Evolutionary conservation across 2,113 vertebrate genomes (phyloP).

Genomic region (Irena cyanogastra): DNA sequence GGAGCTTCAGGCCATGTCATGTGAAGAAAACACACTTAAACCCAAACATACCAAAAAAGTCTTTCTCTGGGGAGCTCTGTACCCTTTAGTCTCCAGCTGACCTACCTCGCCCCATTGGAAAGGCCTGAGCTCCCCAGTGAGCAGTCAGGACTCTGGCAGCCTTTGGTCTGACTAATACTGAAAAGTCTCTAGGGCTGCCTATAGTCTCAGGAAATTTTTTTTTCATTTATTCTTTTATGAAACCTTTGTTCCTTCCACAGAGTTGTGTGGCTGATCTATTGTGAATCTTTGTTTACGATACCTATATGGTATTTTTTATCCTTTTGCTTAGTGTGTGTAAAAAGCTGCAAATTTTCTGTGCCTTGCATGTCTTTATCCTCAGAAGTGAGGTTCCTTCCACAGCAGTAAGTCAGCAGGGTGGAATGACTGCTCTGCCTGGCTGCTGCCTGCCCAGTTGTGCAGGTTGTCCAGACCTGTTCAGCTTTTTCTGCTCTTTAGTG

Average conservation of each 20-base stretch:
- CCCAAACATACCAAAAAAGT: not conserved
- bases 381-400: not conserved
- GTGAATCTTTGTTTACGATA: not conserved
- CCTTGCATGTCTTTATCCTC: not conserved
- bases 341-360: not conserved
- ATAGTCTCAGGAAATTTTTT: not conserved
- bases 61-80: not conserved
- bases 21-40: not conserved
- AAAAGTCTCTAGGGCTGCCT: not conserved
- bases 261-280: not conserved
- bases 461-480: not conserved
- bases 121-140: not conserved
- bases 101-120: not conserved
- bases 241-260: not conserved
- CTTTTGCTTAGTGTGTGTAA: not conserved
- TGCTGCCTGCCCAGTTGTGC: not conserved
- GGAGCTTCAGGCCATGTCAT: not conserved
- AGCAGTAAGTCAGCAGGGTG: not conserved
- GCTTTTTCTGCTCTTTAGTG: not conserved
- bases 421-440: not conserved
- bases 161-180: not conserved
- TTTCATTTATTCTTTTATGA: not conserved
- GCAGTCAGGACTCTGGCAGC: not conserved
- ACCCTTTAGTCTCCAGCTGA: not conserved
- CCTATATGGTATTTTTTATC: not conserved